Evolutionary conservation across 2,888 invertebrate genomes (phyloP).

Genomic region (Anoplius nigerrimus): DNA sequence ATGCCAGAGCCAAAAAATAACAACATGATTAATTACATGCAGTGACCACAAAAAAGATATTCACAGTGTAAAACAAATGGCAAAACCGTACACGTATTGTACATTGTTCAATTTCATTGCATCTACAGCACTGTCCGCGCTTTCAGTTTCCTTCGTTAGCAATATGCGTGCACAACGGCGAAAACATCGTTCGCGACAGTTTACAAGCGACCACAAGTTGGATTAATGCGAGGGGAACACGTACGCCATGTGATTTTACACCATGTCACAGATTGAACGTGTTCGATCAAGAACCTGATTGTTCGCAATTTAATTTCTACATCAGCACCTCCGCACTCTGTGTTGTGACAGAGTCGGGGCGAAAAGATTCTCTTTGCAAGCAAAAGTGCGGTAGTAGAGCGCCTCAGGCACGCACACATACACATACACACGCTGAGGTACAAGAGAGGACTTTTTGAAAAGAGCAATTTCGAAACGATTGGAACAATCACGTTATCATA

Average conservation of each 20-base stretch:
- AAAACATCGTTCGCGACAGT: no score
- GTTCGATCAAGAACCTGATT: slow-evolving; percentile 51
- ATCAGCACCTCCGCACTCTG: not conserved
- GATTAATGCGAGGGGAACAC: not conserved
- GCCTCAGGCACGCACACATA: not conserved
- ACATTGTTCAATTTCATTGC: no score
- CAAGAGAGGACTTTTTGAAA: not conserved
- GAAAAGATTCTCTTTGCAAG: not conserved
- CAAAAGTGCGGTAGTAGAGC: not conserved
- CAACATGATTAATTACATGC: slow-evolving; percentile 57
- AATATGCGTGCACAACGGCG: no score
- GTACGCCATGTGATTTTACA: slow-evolving; percentile 56
- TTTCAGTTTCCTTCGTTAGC: no score
- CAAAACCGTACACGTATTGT: slow-evolving; percentile 7
- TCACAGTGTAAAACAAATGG: slow-evolving; percentile 60
- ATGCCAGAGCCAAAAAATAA: slow-evolving; percentile 51
- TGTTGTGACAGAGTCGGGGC: not conserved
- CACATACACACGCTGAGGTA: not conserved
- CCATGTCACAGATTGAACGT: slow-evolving; percentile 35
- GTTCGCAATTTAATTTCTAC: slow-evolving; percentile 43
- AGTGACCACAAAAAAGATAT: slow-evolving; percentile 56
- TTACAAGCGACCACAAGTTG: not conserved
- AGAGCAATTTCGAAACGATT: slow-evolving; percentile 8
- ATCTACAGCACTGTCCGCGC: no score
- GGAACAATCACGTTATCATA: slow-evolving; percentile 62